A percentile compares a stretch with the other conserved stretches of the same genome.
phyloP scores from a whole-genome alignment of 2,888 invertebrate genomes.

The Phyto melanocephala region DNA sequence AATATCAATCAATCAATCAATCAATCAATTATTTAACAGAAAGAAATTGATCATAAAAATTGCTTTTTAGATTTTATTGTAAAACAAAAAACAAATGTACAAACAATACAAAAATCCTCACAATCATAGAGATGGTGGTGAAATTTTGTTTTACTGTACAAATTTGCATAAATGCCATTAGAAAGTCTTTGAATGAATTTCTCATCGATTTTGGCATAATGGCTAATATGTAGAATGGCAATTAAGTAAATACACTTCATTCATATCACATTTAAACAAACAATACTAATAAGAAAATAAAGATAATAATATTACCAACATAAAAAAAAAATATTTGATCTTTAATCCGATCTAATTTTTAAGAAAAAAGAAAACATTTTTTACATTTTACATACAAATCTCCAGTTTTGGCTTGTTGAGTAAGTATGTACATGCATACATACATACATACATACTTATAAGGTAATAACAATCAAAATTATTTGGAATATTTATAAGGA shows the following conservation, averaged over 20 bases:
- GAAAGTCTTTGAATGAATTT: conserved; percentile 6
- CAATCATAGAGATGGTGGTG: neutral
- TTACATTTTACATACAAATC: neutral
- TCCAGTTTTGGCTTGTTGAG: conserved; percentile 4
- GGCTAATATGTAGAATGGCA: conserved; percentile 14
- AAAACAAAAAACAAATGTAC: neutral
- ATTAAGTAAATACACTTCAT: conserved; percentile 11
- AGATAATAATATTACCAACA: neutral
- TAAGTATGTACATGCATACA: too few relatives aligned
- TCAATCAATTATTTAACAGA: neutral
- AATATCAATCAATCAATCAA: too few relatives aligned
- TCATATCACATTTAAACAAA: neutral
- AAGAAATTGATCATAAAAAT: too few relatives aligned
- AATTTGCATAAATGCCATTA: conserved; percentile 2
- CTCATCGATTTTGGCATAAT: conserved; percentile 18
- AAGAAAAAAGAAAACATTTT: conserved; percentile 26
- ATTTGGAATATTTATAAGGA: conserved; percentile 51
- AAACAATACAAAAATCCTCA: neutral
- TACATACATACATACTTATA: too few relatives aligned
- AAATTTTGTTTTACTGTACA: neutral
- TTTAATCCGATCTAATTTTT: conserved; percentile 57
- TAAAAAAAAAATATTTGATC: conserved; percentile 51
- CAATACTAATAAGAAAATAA: neutral
- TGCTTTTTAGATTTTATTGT: neutral
- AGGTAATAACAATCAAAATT: conserved; percentile 38